Base-by-base conservation (phyloP, 1,140 invertebrate genomes). In the Vanessa atalanta region DNA sequence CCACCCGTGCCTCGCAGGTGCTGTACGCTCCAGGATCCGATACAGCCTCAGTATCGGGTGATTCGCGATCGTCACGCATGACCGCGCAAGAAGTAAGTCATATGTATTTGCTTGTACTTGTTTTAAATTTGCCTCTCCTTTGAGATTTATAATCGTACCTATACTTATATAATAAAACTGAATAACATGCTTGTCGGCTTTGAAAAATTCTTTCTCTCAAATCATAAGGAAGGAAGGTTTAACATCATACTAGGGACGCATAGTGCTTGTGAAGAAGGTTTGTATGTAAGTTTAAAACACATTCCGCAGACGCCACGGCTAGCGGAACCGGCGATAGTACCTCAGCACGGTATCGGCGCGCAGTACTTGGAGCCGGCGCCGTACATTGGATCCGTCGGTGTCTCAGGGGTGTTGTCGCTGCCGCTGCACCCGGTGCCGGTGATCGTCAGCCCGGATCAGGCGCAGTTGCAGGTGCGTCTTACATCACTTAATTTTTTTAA, bases 1-100 rank as follows among this genome's bases (percentile, higher is more conserved):
- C 80, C 23, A 31, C 57, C 77, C 80, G 77, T 23, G 47, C 83
- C 3, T 81, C 82, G 26, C 72, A 88, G 63, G 50, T 79, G 47
- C 81, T 79, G 13, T 83, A 83, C 77, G 65, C 80, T 48, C 87
- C 92, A 20, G 94, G 93, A 66, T 96, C 95, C 2, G 95, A 96
- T 65, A 94, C 94, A n/a, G 94, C 93, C 0, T 96, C 95, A 0
- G 89, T 96, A 72, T 96, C 96, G 0, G 94, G 94, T 1, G 95
- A 95, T 11, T 96, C 96, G 0, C 94, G 94, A 1, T 94, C 93
- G 11, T 96, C 95, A 3, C 94, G 95, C 31, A 95, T 83, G 31
- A 83, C 60, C 47, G 72, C 79, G 9, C 74, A 73, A 15, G 83
- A 88, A 57, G 87, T 88, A 53, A 72, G n/a, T 57, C 12, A 14